Percentiles rank a stretch among this genome's conserved stretches.
phyloP scores from a whole-genome alignment of 1,140 invertebrate genomes.

The Antheraea mylitta region DNA sequence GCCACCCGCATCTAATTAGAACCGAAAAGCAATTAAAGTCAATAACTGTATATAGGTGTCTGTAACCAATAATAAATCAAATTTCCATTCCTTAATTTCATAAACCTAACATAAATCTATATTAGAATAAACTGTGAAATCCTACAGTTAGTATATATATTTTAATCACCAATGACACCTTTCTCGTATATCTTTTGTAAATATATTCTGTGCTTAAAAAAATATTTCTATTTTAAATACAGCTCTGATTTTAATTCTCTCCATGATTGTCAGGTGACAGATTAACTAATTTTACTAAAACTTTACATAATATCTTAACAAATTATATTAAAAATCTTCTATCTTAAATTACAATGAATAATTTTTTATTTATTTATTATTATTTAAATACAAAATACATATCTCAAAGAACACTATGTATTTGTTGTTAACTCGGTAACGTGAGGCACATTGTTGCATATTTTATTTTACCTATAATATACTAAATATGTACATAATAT shows the following conservation, averaged over 20 bases:
- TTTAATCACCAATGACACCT: neutral
- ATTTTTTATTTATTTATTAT: conserved; percentile 44
- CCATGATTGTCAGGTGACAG: conserved; percentile 25
- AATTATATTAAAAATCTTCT: conserved; percentile 74
- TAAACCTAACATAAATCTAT: neutral
- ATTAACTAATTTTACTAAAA: conserved; percentile 47
- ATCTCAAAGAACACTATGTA: conserved; percentile 71
- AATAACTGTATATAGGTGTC: neutral
- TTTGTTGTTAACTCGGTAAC: conserved; percentile 70
- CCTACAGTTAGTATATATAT: neutral
- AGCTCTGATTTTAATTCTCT: neutral
- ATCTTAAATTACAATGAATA: conserved; percentile 70
- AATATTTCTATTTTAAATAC: neutral
- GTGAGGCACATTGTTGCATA: conserved; percentile 66
- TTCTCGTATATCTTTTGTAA: neutral
- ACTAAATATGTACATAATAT: conserved; percentile 31
- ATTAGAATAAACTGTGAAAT: neutral
- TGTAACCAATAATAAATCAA: neutral
- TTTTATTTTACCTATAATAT: conserved; percentile 28
- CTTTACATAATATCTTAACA: conserved; percentile 71
- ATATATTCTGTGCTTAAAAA: neutral
- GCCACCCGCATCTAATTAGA: conserved; percentile 19
- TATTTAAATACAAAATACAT: conserved; percentile 70
- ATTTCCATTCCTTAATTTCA: neutral
- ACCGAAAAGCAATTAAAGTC: neutral